phyloP scores from a whole-genome alignment of 23 tunicate species.

The Phallusia fumigata region DNA sequence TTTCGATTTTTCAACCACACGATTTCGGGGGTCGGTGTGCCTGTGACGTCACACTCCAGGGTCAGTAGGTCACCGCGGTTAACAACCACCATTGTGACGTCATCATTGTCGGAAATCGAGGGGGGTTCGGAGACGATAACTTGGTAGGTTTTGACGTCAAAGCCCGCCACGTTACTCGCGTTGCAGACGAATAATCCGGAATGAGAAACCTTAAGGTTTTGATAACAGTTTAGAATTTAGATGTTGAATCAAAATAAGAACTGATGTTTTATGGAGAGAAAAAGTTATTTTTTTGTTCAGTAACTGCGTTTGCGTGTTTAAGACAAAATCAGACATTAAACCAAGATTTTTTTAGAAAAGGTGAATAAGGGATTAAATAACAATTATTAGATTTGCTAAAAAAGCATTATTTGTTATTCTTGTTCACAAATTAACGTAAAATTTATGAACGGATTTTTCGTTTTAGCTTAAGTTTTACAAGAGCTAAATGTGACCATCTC shows the following conservation, averaged over 20 bases:
- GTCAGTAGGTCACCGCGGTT: conserved; percentile 54
- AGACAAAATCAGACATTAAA: too few relatives aligned
- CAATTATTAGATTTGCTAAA: too few relatives aligned
- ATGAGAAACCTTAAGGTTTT: conserved; percentile 60
- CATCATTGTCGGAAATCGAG: conserved; percentile 41
- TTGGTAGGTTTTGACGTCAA: conserved; percentile 66
- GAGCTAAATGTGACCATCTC: too few relatives aligned
- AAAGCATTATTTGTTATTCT: too few relatives aligned
- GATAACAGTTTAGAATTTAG: neutral
- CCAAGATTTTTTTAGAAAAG: too few relatives aligned
- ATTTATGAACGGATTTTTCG: too few relatives aligned
- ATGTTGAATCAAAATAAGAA: neutral
- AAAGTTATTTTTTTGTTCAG: too few relatives aligned
- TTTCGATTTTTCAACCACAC: conserved; percentile 81
- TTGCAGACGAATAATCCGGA: conserved; percentile 73
- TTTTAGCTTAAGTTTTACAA: too few relatives aligned
- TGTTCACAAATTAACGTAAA: too few relatives aligned
- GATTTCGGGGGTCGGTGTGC: conserved; percentile 76
- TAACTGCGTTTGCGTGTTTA: too few relatives aligned
- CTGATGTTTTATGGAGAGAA: neutral
- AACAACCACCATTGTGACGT: conserved; percentile 30
- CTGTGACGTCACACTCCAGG: conserved; percentile 78
- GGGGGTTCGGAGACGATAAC: conserved; percentile 68
- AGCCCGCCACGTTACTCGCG: conserved; percentile 84
- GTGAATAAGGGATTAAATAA: too few relatives aligned